A percentile compares a stretch with the other conserved stretches of the same genome.
Evolutionary conservation across 2,888 invertebrate species (phyloP).

Genomic region (Epiblema foenella): DNA sequence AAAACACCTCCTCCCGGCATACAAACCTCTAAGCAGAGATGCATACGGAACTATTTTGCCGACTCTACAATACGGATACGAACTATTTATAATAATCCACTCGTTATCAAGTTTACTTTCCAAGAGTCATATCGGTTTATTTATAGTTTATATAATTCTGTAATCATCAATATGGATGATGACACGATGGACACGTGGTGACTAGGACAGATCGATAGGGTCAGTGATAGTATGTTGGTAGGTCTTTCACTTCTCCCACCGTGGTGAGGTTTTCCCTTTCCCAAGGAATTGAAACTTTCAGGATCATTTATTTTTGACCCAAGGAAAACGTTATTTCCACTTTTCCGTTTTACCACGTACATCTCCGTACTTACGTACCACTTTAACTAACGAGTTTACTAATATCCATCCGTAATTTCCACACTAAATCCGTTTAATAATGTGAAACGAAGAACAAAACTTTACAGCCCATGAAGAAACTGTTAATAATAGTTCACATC

Average conservation of each 20-base stretch:
- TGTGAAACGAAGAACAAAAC: constrained; percentile 26
- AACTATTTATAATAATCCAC: background rate
- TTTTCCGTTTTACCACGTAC: no score
- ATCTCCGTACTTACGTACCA: background rate
- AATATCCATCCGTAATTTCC: background rate
- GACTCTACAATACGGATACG: constrained; percentile 8
- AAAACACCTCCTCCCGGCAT: no score
- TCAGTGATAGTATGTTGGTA: no score
- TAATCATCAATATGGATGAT: background rate
- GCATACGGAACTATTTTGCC: no score
- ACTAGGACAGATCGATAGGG: constrained; percentile 1
- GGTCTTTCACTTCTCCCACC: no score
- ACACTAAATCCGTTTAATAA: constrained; percentile 15
- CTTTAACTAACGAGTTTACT: background rate
- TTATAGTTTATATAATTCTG: background rate
- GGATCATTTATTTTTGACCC: no score
- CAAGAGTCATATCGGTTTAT: constrained; percentile 9
- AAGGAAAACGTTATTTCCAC: no score
- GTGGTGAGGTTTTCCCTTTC: no score
- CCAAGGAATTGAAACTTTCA: no score
- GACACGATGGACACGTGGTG: constrained; percentile 22
- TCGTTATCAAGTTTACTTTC: constrained; percentile 8
- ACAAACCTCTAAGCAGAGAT: no score
- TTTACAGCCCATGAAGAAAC: constrained; percentile 23
- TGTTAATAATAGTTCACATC: constrained; percentile 26